Base-by-base conservation (phyloP, 2,888 invertebrate species). In the Chelonus formosanus region DNA sequence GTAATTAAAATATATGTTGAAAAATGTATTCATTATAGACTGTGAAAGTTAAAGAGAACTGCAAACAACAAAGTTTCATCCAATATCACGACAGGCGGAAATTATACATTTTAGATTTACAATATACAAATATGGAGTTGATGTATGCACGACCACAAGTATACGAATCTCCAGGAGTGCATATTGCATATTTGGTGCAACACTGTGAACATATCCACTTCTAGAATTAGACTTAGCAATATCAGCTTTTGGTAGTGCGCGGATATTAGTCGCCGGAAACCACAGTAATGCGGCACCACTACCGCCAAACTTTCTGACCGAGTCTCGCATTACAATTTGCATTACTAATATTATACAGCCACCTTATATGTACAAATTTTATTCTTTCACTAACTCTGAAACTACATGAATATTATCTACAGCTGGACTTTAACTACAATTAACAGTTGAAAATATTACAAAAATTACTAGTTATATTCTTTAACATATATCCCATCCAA, bases 171-270 rank as follows among this genome's bases (percentile, higher is more conserved):
- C 61, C 34, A 8, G 34, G 32, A 8, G 34, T 55, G 40, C 55
- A 63, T 55, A 63, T 47, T 55, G 62, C 55, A 55, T 55, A 71
- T 72, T 65, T 63, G 53, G 63, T 62, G 54, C 53, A 64, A 53
- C 45, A 48, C 61, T 48, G 43, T 47, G 59, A 36, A 50, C 52
- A 66, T 62, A 73, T 70, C 71, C 72, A 72, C 73, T 73, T 71
- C 67, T 68, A 68, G 72, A 75, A 75, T 75, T 73, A 74, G 73
- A 74, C 73, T 73, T 74, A 73, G 75, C 71, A 74, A 74, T 73
- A 73, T 72, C 68, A 73, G 71, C 54, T 55, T 68, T 56, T 65
- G 58, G 35, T 44, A 53, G 34, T 55, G 45, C 68, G 55, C 57
- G 63, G 70, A 75, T 75, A 75, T 73, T 75, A 75, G 75, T 75